Evolutionary conservation across 2,113 vertebrate genomes (phyloP), one percentile per base, ranked within the genome.

Genomic region (Eclectus roratus): DNA sequence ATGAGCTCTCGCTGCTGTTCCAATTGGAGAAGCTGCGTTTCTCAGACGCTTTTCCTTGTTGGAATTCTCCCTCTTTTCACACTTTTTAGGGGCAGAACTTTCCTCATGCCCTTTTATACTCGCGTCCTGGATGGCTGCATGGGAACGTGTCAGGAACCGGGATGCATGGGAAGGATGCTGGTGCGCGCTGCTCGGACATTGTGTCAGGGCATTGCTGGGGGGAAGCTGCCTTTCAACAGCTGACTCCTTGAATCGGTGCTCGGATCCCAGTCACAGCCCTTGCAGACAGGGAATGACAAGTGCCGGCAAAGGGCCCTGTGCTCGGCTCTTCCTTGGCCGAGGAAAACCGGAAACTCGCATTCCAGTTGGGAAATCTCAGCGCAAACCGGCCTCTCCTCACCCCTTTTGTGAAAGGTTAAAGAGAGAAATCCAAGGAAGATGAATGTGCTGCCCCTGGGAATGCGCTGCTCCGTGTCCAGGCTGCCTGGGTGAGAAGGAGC

Each of bases 81-180:
- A 11, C 1, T 6, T 63, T 85, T 35, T 12, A 6, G 8, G 4
- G 13, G 14, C 7, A 86, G 28, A 80, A 2, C 35, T 37, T 16
- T 6, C 10, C 37, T 69, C 55, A 4, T 3, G 1, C 23, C 6
- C 8, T 52, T 20, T 69, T 70, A 1, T 3, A 0, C 41, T 25
- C 24, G 0, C 4, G 6, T 69, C 39, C 60, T 17, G 4, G 33
- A 3, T 21, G 69, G 44, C n/a, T 9, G 28, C 50, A 55, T 4
- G 27, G 69, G 43, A 44, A n/a, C 29, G 20, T 33, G 0, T 16
- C 55, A 5, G 65, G 84, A 71, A 3, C 8, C 9, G 11, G 68
- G 12, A 2, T 1, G 27, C 3, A 10, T 0, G 20, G 60, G 64
- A 50, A 43, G 90, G 82, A 2, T 5, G 13, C 3, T 27, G 39